Conservation (phyloP, 2,888 invertebrate genomes). For the Cosmorhoe ocellata region DNA sequence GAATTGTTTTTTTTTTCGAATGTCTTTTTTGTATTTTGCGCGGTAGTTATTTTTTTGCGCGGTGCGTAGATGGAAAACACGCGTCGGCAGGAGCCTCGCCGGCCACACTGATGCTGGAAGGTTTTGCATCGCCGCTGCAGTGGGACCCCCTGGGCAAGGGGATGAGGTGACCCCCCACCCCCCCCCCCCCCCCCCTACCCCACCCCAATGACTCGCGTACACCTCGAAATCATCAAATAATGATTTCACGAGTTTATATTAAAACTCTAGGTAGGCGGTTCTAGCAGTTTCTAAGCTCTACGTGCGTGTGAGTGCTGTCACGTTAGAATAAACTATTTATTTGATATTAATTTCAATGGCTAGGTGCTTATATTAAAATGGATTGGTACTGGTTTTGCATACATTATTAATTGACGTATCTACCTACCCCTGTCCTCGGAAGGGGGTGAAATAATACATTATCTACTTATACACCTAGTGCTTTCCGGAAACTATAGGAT, state of each 20-base stretch:
- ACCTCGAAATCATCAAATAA: slow-evolving; percentile 81
- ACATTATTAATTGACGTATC: slow-evolving; percentile 22
- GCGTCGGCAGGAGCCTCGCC: slow-evolving; percentile 76
- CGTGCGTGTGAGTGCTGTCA: slow-evolving; percentile 33
- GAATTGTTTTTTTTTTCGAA: slow-evolving; percentile 33
- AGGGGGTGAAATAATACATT: slow-evolving; percentile 22
- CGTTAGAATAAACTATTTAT: slow-evolving; percentile 66
- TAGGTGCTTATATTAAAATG: slow-evolving; percentile 47
- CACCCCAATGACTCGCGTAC: slow-evolving; percentile 68
- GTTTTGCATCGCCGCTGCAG: slow-evolving; percentile 70
- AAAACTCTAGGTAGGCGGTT: slow-evolving; percentile 47
- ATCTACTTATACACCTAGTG: slow-evolving; percentile 8
- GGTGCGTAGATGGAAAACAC: slow-evolving; percentile 80
- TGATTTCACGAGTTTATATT: slow-evolving; percentile 79
- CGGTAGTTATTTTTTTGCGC: slow-evolving; percentile 63
- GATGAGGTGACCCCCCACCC: slow-evolving; percentile 53
- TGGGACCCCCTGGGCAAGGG: slow-evolving; percentile 43
- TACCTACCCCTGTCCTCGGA: slow-evolving; percentile 10
- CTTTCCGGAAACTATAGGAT: slow-evolving; percentile 10
- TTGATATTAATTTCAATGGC: slow-evolving; percentile 61
- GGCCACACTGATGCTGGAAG: slow-evolving; percentile 77
- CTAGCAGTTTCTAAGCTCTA: slow-evolving; percentile 41
- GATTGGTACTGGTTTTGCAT: slow-evolving; percentile 38
- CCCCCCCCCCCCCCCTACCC: slow-evolving; percentile 48
- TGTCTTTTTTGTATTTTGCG: slow-evolving; percentile 47